Conservation (phyloP, 2,888 invertebrate genomes). For the Sarcophaga subvicina region DNA sequence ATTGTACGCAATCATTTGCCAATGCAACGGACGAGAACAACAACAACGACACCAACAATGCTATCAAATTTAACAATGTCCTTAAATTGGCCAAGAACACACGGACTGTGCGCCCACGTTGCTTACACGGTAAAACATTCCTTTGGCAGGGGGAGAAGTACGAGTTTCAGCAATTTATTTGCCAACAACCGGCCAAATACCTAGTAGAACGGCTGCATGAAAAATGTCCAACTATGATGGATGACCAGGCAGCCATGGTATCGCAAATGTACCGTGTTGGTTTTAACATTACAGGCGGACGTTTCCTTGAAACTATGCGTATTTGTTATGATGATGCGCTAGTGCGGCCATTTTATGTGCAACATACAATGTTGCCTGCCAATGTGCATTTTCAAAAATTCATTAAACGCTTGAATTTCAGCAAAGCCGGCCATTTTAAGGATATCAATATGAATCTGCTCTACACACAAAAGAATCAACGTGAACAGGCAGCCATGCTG, state of each 20-base stretch:
- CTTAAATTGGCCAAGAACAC: constrained; percentile 58
- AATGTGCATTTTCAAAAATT: constrained; percentile 81
- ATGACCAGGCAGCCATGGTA: constrained; percentile 69
- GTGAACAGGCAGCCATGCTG: constrained; percentile 75
- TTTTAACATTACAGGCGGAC: constrained; percentile 74
- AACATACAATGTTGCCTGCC: constrained; percentile 78
- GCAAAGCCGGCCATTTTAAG: constrained; percentile 78
- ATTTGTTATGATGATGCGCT: constrained; percentile 80
- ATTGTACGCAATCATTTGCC: constrained; percentile 73
- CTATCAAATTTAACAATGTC: constrained; percentile 26
- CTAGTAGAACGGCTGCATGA: constrained; percentile 72
- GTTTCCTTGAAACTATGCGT: constrained; percentile 79
- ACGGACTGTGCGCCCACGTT: constrained; percentile 71
- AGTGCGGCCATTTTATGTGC: constrained; percentile 79
- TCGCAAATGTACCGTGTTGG: constrained; percentile 79
- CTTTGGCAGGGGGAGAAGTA: constrained; percentile 69
- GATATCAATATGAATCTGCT: constrained; percentile 75
- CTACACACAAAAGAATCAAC: constrained; percentile 79
- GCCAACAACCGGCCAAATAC: constrained; percentile 71
- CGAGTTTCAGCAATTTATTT: constrained; percentile 73
- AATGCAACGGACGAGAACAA: constrained; percentile 51
- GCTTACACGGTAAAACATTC: constrained; percentile 74
- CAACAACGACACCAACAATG: constrained; percentile 4
- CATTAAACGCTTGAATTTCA: constrained; percentile 79
- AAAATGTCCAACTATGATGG: constrained; percentile 69